phyloP scores from a whole-genome alignment of 1,140 invertebrate species.

The Holotrichia oblita region DNA sequence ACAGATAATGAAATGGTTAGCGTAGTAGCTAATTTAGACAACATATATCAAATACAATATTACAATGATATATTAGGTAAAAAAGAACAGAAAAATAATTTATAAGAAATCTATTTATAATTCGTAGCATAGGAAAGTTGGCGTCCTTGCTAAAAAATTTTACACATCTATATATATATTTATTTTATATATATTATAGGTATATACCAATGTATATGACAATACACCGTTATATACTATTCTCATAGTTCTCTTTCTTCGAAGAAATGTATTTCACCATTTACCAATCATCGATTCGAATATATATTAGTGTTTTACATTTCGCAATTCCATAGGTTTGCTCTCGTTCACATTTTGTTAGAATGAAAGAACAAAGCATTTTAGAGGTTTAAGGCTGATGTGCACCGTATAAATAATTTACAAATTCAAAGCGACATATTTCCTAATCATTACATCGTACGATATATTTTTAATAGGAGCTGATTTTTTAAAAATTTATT shows the following conservation, averaged over 20 bases:
- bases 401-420: constrained; percentile 43
- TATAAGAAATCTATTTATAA: constrained; percentile 26
- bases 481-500: neutral
- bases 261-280: neutral
- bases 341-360: neutral
- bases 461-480: constrained; percentile 12
- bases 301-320: neutral
- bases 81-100: constrained; percentile 34
- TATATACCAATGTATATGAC: neutral
- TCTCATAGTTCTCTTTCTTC: neutral
- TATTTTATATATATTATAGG: neutral
- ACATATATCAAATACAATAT: constrained; percentile 42
- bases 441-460: constrained; percentile 22
- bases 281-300: neutral
- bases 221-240: constrained; percentile 11
- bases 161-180: neutral
- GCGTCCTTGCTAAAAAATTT: constrained; percentile 21
- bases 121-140: constrained; percentile 25
- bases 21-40: constrained; percentile 48
- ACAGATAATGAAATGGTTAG: constrained; percentile 58
- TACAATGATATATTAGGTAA: constrained; percentile 43
- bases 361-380: neutral
- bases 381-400: constrained; percentile 40
- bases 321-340: neutral
- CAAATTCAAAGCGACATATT: constrained; percentile 34